Percentiles rank a stretch among this genome's conserved stretches.
phyloP scores from a whole-genome alignment of 2,797 vertebrate genomes.

The Fistularia tabacaria region DNA sequence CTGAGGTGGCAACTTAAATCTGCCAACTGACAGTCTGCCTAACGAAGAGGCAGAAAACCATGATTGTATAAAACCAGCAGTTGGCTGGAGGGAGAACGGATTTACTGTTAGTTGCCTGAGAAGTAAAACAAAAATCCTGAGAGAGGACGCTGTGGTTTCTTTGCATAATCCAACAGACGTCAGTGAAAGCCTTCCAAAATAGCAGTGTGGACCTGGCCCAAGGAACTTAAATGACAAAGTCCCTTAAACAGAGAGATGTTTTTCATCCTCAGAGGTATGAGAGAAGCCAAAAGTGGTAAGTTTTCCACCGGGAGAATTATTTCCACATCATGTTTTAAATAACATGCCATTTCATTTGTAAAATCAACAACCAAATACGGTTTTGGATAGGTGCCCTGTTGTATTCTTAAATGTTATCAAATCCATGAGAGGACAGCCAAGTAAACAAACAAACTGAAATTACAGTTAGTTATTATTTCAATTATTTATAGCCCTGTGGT shows the following conservation, averaged over 20 bases:
- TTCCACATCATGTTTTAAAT: conserved; percentile 40
- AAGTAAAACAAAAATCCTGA: conserved; percentile 70
- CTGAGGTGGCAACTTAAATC: conserved; percentile 42
- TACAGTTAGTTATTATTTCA: background rate
- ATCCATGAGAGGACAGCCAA: conserved; percentile 16
- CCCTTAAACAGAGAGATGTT: conserved; percentile 45
- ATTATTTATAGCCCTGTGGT: background rate
- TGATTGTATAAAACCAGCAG: conserved; percentile 58
- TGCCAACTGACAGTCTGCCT: conserved; percentile 55
- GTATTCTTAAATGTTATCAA: conserved; percentile 13
- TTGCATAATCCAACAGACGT: conserved; percentile 63
- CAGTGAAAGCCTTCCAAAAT: conserved; percentile 57
- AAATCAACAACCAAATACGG: conserved; percentile 18
- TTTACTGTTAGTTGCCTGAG: conserved; percentile 66
- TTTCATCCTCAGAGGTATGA: conserved; percentile 38
- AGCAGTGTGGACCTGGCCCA: conserved; percentile 54
- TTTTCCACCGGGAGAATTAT: conserved; percentile 28
- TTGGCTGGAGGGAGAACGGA: conserved; percentile 62
- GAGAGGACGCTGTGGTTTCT: conserved; percentile 67
- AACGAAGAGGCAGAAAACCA: conserved; percentile 61
- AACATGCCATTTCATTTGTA: conserved; percentile 20
- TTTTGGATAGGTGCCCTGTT: conserved; percentile 5
- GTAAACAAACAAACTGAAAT: conserved; percentile 20
- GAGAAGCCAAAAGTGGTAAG: conserved; percentile 35
- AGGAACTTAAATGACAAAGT: conserved; percentile 58